Evolutionary conservation across 2,888 invertebrate genomes (phyloP), one percentile per base, ranked within the genome.

Genomic region (Chrysolina americana): DNA sequence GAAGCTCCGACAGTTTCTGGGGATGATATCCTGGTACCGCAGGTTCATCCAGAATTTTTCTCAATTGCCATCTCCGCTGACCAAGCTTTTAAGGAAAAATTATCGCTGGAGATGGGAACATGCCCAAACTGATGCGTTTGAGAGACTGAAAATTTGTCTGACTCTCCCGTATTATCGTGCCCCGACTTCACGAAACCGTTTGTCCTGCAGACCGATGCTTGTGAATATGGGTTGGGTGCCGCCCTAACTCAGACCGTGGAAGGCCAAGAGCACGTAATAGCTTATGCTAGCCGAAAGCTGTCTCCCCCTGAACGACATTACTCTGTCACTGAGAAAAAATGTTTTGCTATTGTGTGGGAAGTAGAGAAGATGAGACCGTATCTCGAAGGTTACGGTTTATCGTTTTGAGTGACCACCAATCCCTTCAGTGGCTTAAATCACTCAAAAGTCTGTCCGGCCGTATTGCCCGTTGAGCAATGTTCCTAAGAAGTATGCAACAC

Each of bases 341-440:
- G n/a, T n/a, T n/a, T n/a, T n/a, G n/a, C n/a, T n/a, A n/a, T 64
- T 80, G 80, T 83, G 1, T 83, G 78, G 73, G 81, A 75, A 15
- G 76, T 83, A 5, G 64, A 78, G 41, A 83, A 82, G 65, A 77
- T 81, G 76, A 56, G 75, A 68, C 59, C 53, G 9, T 71, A 71
- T 21, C 48, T 71, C 2, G 69, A 70, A 48, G 81, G 79, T 0
- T 81, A 79, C 47, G 68, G 0, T 83, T 83, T 41, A 73, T 65
- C 3, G 85, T 82, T 0, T 36, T 80, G 2, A 81, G 79, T 11
- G 81, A 83, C 56, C 81, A 83, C 56, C 79, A 80, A 48, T 75
- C 74, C n/a, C 66, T 82, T 10, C 69, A 76, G 50, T 80, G 79
- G 78, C 74, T 81, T 15, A 71, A 75, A 1, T 59, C 63, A 1